phyloP scores from a whole-genome alignment of 2,113 vertebrate genomes.

The Corydoras sp. region DNA sequence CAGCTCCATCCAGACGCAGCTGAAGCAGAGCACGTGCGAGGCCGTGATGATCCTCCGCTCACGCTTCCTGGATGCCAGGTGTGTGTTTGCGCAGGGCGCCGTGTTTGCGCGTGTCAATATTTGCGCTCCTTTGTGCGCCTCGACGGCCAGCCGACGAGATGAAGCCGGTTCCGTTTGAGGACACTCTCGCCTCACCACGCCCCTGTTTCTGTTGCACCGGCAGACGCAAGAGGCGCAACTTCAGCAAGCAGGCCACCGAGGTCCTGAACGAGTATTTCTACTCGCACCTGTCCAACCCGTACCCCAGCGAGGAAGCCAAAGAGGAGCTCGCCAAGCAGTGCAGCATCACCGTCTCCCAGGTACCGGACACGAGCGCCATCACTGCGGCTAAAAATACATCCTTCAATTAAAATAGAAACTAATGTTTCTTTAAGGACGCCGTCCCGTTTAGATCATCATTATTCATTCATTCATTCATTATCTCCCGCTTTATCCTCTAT shows the following conservation, averaged over 20 bases:
- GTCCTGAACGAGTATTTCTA: conserved; percentile 90
- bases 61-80: conserved; percentile 85
- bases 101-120: conserved; percentile 10
- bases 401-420: neutral
- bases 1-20: conserved; percentile 88
- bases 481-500: no score
- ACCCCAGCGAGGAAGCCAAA: conserved; percentile 88
- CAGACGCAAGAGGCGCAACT: conserved; percentile 85
- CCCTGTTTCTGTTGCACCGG: conserved; percentile 21
- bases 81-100: neutral
- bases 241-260: conserved; percentile 89
- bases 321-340: conserved; percentile 85
- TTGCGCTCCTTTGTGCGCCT: neutral
- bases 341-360: conserved; percentile 85
- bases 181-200: neutral
- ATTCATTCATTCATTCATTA: no score
- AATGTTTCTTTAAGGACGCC: no score
- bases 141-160: conserved; percentile 2
- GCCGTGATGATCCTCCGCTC: conserved; percentile 88
- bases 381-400: neutral
- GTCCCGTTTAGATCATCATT: no score
- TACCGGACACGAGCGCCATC: conserved; percentile 34
- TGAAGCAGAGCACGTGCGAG: conserved; percentile 88
- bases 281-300: conserved; percentile 87
- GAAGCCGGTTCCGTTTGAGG: neutral